Evolutionary conservation across 2,113 vertebrate species (phyloP).

Genomic region (Catharus fuscescens): DNA sequence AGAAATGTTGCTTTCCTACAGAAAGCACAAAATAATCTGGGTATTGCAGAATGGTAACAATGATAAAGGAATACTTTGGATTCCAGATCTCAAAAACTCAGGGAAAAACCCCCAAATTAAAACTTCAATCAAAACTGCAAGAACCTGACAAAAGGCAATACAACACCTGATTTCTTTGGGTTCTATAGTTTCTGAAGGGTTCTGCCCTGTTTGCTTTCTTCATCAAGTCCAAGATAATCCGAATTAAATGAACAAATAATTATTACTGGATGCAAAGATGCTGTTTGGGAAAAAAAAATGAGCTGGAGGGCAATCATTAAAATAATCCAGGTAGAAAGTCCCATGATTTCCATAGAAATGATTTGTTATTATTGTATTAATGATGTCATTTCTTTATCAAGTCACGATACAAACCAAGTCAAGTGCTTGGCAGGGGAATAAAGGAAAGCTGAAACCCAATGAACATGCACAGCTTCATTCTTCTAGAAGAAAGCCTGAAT

Average conservation of each 20-base stretch:
- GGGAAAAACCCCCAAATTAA: neutral
- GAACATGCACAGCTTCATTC: neutral
- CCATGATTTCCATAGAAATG: neutral
- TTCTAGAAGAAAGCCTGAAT: neutral
- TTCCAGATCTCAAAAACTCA: neutral
- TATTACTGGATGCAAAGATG: neutral
- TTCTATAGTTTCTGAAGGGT: neutral
- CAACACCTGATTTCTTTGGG: neutral
- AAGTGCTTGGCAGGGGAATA: slow-evolving; percentile 19
- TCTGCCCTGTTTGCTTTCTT: neutral
- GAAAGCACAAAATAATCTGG: neutral
- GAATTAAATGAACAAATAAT: neutral
- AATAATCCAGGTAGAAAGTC: neutral
- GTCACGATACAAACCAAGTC: neutral
- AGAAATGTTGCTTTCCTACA: neutral
- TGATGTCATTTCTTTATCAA: slow-evolving; percentile 37
- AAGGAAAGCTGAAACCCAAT: neutral
- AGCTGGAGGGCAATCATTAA: neutral
- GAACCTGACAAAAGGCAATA: neutral
- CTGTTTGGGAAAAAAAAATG: neutral
- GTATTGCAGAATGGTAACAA: neutral
- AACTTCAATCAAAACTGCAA: neutral
- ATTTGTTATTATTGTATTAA: neutral
- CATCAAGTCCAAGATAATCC: neutral
- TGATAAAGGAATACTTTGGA: neutral